Percentiles rank a stretch among this genome's conserved stretches.
These are phyloP conservation scores for Nasonia vitripennis DNA, from an alignment of 1,140 invertebrate genomes.

Conservation along the genomic window DNA sequence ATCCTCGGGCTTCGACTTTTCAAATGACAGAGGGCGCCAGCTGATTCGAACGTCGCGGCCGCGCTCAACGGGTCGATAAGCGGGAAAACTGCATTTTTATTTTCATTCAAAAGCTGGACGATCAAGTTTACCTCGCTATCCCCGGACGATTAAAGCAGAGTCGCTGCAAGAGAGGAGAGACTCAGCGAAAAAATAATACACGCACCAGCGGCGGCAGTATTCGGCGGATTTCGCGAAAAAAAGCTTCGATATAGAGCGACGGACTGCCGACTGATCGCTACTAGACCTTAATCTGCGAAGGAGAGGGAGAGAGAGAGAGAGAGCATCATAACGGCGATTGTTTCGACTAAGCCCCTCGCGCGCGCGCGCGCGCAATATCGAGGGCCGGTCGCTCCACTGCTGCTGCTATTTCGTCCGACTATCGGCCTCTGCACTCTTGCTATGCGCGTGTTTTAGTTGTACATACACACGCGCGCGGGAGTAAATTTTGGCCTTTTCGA, in stretches of 20 bases:
- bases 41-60: background rate
- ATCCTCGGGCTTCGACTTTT: background rate
- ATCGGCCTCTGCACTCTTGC: too few species aligned
- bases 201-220: background rate
- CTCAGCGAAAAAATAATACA: background rate
- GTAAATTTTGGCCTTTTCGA: background rate
- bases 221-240: slow-evolving; percentile 34
- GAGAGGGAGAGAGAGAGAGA: slow-evolving; percentile 43
- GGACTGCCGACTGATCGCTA: slow-evolving; percentile 59
- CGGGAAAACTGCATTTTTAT: slow-evolving; percentile 2
- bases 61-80: background rate
- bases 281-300: slow-evolving; percentile 67
- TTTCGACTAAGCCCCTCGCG: slow-evolving; percentile 52
- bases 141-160: too few species aligned
- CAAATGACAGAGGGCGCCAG: slow-evolving; percentile 15
- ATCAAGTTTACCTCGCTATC: too few species aligned
- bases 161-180: background rate
- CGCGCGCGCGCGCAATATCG: too few species aligned
- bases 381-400: too few species aligned
- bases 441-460: too few species aligned
- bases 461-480: background rate
- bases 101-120: too few species aligned
- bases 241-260: slow-evolving; percentile 50
- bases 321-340: slow-evolving; percentile 57
- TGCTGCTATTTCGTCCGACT: background rate